Conservation (phyloP, 2,888 invertebrate species). For the Caprella mutica region DNA sequence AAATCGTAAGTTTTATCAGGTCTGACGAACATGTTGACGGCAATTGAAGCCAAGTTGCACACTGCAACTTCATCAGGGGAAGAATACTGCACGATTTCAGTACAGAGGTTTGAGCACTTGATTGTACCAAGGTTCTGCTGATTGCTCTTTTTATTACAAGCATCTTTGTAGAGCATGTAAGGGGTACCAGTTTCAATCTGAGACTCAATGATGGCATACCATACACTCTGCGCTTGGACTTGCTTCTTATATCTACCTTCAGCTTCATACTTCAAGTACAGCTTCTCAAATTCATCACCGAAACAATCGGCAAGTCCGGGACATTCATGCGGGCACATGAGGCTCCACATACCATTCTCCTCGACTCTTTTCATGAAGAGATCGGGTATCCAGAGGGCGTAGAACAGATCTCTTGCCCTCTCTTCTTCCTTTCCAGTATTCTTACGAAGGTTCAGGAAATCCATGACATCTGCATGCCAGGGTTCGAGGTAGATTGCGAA, state of each 20-base stretch:
- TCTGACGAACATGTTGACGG: conserved; percentile 85
- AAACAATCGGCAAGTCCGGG: conserved; percentile 66
- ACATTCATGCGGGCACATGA: conserved; percentile 92
- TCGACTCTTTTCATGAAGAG: conserved; percentile 93
- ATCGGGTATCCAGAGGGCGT: conserved; percentile 96
- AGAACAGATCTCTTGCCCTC: conserved; percentile 89
- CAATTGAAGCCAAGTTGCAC: conserved; percentile 94
- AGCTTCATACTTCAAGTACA: conserved; percentile 79
- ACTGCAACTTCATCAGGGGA: conserved; percentile 88
- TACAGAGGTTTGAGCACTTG: conserved; percentile 93
- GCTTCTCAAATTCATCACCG: conserved; percentile 68
- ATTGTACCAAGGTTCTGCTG: conserved; percentile 97
- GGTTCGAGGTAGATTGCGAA: conserved; percentile 97
- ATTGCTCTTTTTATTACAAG: conserved; percentile 92
- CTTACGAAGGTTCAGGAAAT: conserved; percentile 85
- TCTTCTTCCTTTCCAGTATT: conserved; percentile 87
- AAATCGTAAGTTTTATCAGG: conserved; percentile 74
- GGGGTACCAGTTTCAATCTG: conserved; percentile 86
- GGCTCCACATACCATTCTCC: conserved; percentile 70
- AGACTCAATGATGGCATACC: conserved; percentile 86
- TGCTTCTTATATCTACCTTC: conserved; percentile 55
- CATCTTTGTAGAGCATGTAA: conserved; percentile 92
- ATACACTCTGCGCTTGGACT: conserved; percentile 69
- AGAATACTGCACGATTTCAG: conserved; percentile 93
- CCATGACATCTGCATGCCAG: conserved; percentile 96